Evolutionary conservation across 2,113 vertebrate species (phyloP), one percentile per base, ranked within the genome.

Genomic region (Podarcis muralis): DNA sequence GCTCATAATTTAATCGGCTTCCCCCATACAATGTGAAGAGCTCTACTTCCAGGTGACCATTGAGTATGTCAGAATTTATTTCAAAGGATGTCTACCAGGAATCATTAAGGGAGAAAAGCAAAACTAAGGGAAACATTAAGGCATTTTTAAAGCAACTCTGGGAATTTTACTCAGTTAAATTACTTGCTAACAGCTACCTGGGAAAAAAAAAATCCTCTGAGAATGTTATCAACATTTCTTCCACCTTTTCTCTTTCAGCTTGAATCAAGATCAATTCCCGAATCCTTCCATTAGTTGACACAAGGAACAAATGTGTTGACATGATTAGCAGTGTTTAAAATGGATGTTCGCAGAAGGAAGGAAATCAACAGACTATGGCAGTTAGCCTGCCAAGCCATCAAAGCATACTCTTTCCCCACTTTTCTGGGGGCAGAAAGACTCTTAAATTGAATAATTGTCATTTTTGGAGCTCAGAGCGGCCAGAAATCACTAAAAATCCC

Each of bases 401-500:
- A 89, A 59, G 86, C 77, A 77, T 89, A 86, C 40, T 16, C n/a
- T 91, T 91, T 86, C 85, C 71, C 88, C 91, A 87, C 88, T 79
- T 92, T 91, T 92, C 82, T 89, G 30, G 65, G 90, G 92, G 77
- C 90, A 80, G 84, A 92, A 92, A 92, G 92, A 87, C 94, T 90
- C 93, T 94, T 94, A 95, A 92, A 93, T 94, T 94, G 95, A 96
- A 87, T 94, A 92, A 95, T 89, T 95, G 91, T 94, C 92, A 92
- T 95, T 96, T 87, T 95, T 90, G 69, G 83, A 94, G 92, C 89
- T 94, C 88, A 74, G 62, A 66, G 94, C 93, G 93, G 87, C 92
- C 92, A 95, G 96, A 95, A 96, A 95, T 96, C 95, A 95, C 92
- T 93, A 90, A 93, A 95, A 93, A 94, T 92, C 94, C 94, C 93